Evolutionary conservation across 2,888 invertebrate genomes (phyloP).

Genomic region (Synanthedon andrenaeformis): DNA sequence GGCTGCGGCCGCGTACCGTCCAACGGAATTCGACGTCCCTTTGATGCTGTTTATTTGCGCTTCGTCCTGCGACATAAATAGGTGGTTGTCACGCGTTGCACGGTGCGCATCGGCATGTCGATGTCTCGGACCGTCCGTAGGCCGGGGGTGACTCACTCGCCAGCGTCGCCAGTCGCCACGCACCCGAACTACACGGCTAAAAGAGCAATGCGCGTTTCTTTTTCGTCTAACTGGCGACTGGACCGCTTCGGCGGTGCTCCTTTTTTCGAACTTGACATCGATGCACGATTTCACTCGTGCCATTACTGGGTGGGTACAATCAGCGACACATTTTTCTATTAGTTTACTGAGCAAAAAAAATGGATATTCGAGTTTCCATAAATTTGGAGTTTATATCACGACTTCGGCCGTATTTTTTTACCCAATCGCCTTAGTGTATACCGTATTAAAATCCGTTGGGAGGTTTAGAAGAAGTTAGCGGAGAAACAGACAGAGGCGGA

Average conservation of each 20-base stretch:
- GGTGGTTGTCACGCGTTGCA: conserved; percentile 63
- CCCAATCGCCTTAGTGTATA: too few relatives aligned
- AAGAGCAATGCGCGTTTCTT: conserved; percentile 32
- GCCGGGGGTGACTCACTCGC: conserved; percentile 2
- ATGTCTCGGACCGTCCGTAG: conserved; percentile 40
- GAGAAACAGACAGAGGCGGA: too few relatives aligned
- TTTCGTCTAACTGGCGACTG: conserved; percentile 25
- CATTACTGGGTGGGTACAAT: neutral
- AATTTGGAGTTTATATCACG: too few relatives aligned
- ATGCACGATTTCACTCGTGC: conserved; percentile 19
- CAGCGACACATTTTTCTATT: too few relatives aligned
- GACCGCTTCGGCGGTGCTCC: conserved; percentile 7
- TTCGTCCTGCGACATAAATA: conserved; percentile 62
- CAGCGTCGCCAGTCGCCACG: too few relatives aligned
- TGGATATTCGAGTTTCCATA: too few relatives aligned
- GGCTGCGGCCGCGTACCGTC: conserved; percentile 16
- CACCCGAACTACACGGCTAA: conserved; percentile 36
- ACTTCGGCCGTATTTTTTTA: too few relatives aligned
- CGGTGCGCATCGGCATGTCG: conserved; percentile 54
- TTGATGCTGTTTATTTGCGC: conserved; percentile 69
- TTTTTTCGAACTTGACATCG: conserved; percentile 21
- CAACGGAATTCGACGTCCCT: conserved; percentile 57
- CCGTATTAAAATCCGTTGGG: too few relatives aligned
- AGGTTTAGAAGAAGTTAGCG: too few relatives aligned
- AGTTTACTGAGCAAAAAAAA: too few relatives aligned